Conservation (phyloP, 2,113 vertebrate species). For the Motacilla alba region DNA sequence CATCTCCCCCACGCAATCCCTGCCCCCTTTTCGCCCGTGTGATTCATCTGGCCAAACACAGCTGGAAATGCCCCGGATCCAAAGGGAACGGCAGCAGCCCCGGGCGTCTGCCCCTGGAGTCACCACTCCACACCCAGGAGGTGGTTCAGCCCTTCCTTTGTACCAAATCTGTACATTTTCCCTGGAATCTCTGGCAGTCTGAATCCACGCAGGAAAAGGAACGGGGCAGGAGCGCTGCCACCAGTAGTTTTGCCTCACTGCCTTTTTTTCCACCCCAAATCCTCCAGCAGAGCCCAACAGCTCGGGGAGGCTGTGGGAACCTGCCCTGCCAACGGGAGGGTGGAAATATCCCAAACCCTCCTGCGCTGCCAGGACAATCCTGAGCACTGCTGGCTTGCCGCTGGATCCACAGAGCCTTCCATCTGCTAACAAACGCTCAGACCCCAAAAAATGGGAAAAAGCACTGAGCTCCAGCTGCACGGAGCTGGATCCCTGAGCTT, state of each 20-base stretch:
- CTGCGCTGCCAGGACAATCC: rapidly evolving
- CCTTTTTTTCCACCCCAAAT: not conserved
- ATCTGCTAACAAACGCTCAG: rapidly evolving
- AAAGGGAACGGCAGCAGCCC: not conserved
- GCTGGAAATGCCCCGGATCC: not conserved
- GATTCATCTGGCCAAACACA: not conserved
- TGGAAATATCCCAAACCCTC: rapidly evolving
- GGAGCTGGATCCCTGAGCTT: not conserved
- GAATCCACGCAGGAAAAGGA: not conserved
- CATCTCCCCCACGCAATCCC: not conserved
- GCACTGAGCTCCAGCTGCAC: rapidly evolving
- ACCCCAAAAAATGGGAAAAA: rapidly evolving
- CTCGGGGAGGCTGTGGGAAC: rapidly evolving
- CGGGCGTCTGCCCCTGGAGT: rapidly evolving
- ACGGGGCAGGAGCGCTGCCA: rapidly evolving
- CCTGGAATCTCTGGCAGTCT: not conserved
- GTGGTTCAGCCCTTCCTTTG: rapidly evolving
- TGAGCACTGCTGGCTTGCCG: rapidly evolving
- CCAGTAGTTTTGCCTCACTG: not conserved
- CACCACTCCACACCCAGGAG: rapidly evolving
- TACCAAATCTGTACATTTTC: rapidly evolving
- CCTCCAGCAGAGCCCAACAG: not conserved
- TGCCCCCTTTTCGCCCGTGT: rapidly evolving
- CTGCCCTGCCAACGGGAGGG: rapidly evolving
- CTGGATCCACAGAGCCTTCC: rapidly evolving